Evolutionary conservation across 2,113 vertebrate genomes (phyloP).

Genomic region (Cichladusa arquata): DNA sequence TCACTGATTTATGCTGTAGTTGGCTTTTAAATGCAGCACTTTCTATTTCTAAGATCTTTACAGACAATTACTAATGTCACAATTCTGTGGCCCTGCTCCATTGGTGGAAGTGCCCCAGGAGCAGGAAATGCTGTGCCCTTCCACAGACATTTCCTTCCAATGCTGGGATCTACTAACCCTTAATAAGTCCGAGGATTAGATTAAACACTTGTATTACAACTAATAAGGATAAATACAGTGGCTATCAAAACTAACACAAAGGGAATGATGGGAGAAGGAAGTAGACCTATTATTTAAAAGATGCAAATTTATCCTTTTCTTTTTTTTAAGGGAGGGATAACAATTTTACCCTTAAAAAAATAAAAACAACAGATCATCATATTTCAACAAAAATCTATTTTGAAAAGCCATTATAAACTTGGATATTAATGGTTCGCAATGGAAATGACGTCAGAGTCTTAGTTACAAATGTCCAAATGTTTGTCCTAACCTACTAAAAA

Average conservation of each 20-base stretch:
- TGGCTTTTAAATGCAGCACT: neutral
- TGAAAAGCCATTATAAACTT: neutral
- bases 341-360: neutral
- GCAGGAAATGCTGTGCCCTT: constrained; percentile 50
- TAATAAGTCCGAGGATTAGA: neutral
- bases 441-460: constrained; percentile 30
- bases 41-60: constrained; percentile 22
- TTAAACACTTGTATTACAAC: neutral
- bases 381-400: neutral
- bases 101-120: constrained; percentile 37
- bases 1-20: constrained; percentile 33
- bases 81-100: neutral
- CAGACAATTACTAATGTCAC: constrained; percentile 12
- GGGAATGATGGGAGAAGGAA: neutral
- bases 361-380: neutral
- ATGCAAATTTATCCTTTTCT: neutral
- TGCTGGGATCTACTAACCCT: neutral
- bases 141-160: constrained; percentile 46
- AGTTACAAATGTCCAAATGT: constrained; percentile 32
- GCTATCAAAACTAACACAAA: neutral
- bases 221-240: neutral
- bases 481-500: constrained; percentile 22
- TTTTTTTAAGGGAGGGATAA: neutral
- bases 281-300: neutral
- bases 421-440: constrained; percentile 20